Evolutionary conservation across 2,113 vertebrate species (phyloP), one percentile per base, ranked within the genome.

Genomic region (Syrmaticus mikado): DNA sequence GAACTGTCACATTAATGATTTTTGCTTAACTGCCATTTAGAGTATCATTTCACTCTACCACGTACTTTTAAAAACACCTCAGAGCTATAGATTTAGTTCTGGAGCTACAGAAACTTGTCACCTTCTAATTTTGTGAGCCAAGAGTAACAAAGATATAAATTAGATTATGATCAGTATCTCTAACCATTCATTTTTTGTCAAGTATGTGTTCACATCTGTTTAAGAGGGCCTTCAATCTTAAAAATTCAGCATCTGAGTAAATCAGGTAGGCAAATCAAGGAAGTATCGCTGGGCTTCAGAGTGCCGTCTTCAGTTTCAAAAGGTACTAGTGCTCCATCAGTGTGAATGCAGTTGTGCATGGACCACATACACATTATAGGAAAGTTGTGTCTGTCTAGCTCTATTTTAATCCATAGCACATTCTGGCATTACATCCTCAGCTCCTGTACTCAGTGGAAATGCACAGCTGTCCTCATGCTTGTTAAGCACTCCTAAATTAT

Each of bases 271-370:
- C 50, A 58, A 65, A 82, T 32, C 28, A 46, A 64, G 3, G 34
- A 57, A 75, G 20, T 24, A 58, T 8, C 64, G 32, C 38, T 40
- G 20, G 40, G 57, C 46, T 70, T 70, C 53, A 76, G 76, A 65
- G 21, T 20, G 38, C 38, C 5, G n/a, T 25, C n/a, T 48, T 50
- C 27, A 57, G 19, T 38, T 45, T 58, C 1, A 4, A 55, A 95
- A 93, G 91, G 81, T 87, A 96, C 92, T 93, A 93, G 91, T 89
- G n/a, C 66, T 65, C 48, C 80, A 76, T 84, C 75, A 93, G 77
- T 70, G 71, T 87, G 94, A 64, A 93, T 73, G 89, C 85, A 78
- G 73, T 61, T 61, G 62, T 75, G 75, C 40, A 40, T 13, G 62
- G 95, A 97, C 94, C 91, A 86, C 91, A 91, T 53, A 82, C 87